These are phyloP conservation scores for Argya squamiceps DNA, from an alignment of 2,797 vertebrate genomes.

Conservation along the genomic window DNA sequence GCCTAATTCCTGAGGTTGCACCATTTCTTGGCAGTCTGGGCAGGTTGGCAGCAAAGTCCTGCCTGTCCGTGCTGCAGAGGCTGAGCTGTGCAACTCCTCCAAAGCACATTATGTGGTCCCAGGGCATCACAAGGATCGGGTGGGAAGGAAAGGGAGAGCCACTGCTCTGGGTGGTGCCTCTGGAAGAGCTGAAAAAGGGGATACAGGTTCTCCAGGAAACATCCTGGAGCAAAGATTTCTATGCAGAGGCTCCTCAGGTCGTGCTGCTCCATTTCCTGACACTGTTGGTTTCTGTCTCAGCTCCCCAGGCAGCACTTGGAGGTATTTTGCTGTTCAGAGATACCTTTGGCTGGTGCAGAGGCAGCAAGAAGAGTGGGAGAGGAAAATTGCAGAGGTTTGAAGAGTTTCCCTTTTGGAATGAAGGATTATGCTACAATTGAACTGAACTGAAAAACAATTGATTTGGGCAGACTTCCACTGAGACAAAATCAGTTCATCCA, in stretches of 20 bases:
- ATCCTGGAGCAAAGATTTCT: not conserved
- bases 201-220: not conserved
- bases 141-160: not conserved
- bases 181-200: not conserved
- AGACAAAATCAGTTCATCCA: not conserved
- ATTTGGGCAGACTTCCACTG: not conserved
- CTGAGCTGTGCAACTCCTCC: rapidly evolving
- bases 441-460: not conserved
- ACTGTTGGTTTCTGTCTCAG: not conserved
- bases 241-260: not conserved
- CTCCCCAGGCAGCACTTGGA: not conserved
- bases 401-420: not conserved
- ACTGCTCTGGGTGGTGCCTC: not conserved
- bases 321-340: not conserved
- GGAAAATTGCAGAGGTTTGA: not conserved
- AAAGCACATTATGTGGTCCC: rapidly evolving
- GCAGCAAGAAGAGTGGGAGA: not conserved
- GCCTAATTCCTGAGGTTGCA: not conserved
- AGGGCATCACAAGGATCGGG: not conserved
- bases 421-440: not conserved
- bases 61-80: not conserved
- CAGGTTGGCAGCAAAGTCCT: not conserved
- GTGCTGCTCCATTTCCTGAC: not conserved
- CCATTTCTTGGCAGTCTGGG: not conserved
- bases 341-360: not conserved